Percentiles rank a stretch among this genome's conserved stretches.
Conservation (phyloP, 2,797 vertebrate species). For the Acipenser transmontanus region DNA sequence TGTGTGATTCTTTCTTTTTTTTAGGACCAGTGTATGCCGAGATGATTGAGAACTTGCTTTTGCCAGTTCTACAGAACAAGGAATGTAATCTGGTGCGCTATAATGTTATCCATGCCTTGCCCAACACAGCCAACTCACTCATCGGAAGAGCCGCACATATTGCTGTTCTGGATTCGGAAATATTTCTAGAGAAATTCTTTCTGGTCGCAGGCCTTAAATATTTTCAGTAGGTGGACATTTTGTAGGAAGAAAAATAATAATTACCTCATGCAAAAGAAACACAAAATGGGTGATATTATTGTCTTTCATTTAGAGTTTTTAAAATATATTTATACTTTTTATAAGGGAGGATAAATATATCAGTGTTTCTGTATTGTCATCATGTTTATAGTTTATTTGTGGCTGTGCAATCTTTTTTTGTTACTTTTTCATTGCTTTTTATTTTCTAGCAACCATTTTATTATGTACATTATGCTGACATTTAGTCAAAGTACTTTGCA, state of each 20-base stretch:
- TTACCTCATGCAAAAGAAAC: conserved; percentile 87
- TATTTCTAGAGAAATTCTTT: conserved; percentile 99
- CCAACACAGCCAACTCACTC: conserved; percentile 95
- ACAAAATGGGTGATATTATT: conserved; percentile 64
- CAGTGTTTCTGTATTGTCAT: conserved; percentile 43
- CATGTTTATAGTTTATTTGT: conserved; percentile 22
- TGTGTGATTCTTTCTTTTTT: conserved; percentile 19
- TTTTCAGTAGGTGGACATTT: conserved; percentile 73
- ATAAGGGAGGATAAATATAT: conserved; percentile 76
- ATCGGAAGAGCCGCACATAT: conserved; percentile 97
- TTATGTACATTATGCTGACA: conserved; percentile 14
- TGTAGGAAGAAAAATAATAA: conserved; percentile 42
- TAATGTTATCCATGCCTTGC: conserved; percentile 92
- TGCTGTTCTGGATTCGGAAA: conserved; percentile 96
- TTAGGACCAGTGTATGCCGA: conserved; percentile 93
- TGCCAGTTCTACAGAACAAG: conserved; percentile 90
- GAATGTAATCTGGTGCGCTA: conserved; percentile 94
- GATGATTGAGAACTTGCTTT: conserved; percentile 97
- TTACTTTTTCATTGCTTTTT: conserved; percentile 55
- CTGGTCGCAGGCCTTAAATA: conserved; percentile 94
- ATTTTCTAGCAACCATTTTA: conserved; percentile 24
- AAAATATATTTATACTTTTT: conserved; percentile 74
- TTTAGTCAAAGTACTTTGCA: conserved; percentile 8
- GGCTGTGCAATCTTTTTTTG: conserved; percentile 28
- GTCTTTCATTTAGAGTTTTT: conserved; percentile 65